Evolutionary conservation across 2,113 vertebrate genomes (phyloP).

Genomic region (Tenrec ecaudatus): DNA sequence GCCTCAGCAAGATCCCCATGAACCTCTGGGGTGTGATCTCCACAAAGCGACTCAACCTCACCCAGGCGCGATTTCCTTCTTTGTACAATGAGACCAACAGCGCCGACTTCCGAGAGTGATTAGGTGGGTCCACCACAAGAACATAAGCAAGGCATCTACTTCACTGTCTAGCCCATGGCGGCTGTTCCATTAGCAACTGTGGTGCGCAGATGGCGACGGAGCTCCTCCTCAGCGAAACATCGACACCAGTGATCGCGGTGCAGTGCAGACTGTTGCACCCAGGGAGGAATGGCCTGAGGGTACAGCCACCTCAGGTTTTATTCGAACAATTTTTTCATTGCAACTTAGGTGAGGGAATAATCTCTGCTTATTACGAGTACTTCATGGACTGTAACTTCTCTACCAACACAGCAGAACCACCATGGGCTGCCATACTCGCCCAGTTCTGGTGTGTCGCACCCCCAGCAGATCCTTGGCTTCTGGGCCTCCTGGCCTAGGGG

Average conservation of each 20-base stretch:
- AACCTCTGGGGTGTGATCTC: no score
- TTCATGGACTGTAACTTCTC: not conserved
- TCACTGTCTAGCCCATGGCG: no score
- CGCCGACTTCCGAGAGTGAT: not conserved
- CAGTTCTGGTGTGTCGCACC: not conserved
- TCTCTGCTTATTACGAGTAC: not conserved
- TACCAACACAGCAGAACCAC: slow-evolving; percentile 19
- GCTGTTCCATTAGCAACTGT: not conserved
- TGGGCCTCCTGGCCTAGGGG: not conserved
- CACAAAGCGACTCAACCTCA: not conserved
- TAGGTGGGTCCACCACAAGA: not conserved
- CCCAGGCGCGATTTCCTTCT: not conserved
- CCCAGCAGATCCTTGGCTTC: slow-evolving; percentile 7
- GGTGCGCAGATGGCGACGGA: not conserved
- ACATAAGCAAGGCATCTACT: not conserved
- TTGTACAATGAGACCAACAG: slow-evolving; percentile 27
- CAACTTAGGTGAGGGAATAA: not conserved
- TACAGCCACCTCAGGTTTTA: not conserved
- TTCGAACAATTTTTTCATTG: no score
- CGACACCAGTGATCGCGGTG: not conserved
- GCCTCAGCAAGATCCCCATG: no score
- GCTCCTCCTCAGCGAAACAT: slow-evolving; percentile 10
- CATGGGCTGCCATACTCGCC: not conserved
- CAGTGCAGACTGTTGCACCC: not conserved
- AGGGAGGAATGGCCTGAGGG: not conserved